A percentile compares a stretch with the other conserved stretches of the same genome.
Conservation (phyloP, 2,797 vertebrate species). For the Crax fasciolata region DNA sequence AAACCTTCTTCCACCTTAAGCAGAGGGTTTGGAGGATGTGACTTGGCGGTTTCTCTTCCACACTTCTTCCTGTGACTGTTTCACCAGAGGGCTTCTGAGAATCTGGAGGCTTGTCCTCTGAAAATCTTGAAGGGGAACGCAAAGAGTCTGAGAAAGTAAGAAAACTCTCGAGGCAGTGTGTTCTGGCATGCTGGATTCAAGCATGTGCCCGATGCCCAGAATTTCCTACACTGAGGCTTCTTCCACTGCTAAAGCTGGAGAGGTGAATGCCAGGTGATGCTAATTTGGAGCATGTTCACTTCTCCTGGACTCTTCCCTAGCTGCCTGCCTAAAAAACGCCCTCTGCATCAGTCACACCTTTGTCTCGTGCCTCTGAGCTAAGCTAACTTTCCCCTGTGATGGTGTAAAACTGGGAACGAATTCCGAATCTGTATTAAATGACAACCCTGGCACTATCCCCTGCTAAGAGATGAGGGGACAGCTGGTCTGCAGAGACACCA, state of each 20-base stretch:
- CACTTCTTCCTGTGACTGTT: not conserved
- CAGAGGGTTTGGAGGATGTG: not conserved
- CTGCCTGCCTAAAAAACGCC: conserved; percentile 35
- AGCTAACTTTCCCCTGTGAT: not conserved
- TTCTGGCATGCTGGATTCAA: not conserved
- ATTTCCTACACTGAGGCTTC: not conserved
- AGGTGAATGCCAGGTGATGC: not conserved
- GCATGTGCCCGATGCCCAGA: not conserved
- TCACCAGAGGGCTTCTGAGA: not conserved
- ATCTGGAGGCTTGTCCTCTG: not conserved
- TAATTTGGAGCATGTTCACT: not conserved
- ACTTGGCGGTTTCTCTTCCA: not conserved
- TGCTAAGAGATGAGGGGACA: not conserved
- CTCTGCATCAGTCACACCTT: not conserved
- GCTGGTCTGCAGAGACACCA: not conserved
- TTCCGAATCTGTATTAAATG: conserved; percentile 6
- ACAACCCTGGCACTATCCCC: not conserved
- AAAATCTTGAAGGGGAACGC: not conserved
- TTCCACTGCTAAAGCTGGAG: not conserved
- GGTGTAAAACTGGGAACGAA: not conserved
- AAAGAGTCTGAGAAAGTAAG: not conserved
- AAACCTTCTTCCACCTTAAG: not conserved
- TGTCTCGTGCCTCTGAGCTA: conserved; percentile 16
- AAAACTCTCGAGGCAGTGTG: not conserved
- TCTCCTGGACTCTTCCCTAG: not conserved